Percentiles rank a stretch among this genome's conserved stretches.
Evolutionary conservation across 2,797 vertebrate genomes (phyloP).

Genomic region (Eospalax fontanierii): DNA sequence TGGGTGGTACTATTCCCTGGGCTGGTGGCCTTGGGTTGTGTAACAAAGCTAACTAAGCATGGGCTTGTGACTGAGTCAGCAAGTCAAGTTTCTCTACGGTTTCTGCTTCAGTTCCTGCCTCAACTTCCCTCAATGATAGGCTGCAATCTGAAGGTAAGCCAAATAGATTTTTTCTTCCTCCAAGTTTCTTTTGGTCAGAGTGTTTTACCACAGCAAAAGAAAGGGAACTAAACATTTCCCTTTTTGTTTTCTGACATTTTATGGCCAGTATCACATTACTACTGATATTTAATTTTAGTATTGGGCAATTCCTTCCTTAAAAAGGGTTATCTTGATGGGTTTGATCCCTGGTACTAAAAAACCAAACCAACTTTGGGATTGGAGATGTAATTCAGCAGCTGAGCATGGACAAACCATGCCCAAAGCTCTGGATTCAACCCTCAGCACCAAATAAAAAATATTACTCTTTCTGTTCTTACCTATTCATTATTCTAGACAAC

Average conservation of each 20-base stretch:
- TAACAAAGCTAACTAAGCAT: not conserved
- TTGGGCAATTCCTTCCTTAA: not conserved
- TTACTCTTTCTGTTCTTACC: not conserved
- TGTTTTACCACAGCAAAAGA: too few relatives aligned
- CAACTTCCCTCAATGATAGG: too few relatives aligned
- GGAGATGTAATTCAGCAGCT: not conserved
- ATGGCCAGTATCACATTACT: not conserved
- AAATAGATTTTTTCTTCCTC: too few relatives aligned
- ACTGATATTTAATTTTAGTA: not conserved
- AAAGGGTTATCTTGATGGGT: not conserved
- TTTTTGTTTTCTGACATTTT: slow-evolving; percentile 42
- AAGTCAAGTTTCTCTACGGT: not conserved
- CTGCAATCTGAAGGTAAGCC: too few relatives aligned
- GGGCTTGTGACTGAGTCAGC: too few relatives aligned
- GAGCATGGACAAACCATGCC: not conserved
- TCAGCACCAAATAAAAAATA: not conserved
- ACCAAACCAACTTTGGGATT: not conserved
- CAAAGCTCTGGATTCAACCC: not conserved
- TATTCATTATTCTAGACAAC: slow-evolving; percentile 17
- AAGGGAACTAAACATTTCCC: not conserved
- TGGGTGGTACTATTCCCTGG: not conserved
- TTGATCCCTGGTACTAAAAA: not conserved
- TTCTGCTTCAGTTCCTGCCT: too few relatives aligned
- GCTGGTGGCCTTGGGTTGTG: too few relatives aligned
- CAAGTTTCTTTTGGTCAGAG: too few relatives aligned